A percentile compares a stretch with the other conserved stretches of the same genome.
Evolutionary conservation across 2,888 invertebrate genomes (phyloP).

Genomic region (Aporophyla nigra): DNA sequence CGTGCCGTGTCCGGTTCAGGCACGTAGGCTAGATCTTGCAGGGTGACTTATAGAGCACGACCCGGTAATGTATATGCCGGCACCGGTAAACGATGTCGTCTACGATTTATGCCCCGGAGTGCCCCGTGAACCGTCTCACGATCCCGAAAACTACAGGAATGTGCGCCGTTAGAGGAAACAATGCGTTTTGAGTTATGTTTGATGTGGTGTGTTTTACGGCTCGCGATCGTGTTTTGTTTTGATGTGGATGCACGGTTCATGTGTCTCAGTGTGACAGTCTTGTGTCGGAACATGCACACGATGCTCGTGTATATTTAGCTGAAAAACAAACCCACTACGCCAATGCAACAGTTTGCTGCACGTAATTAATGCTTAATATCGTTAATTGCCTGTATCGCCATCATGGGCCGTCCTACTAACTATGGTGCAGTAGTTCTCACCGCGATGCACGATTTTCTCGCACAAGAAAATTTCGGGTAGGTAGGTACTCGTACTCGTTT

Average conservation of each 20-base stretch:
- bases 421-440: neutral
- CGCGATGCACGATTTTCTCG: neutral
- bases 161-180: constrained; percentile 49
- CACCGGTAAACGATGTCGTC: constrained; percentile 71
- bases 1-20: constrained; percentile 50
- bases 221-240: constrained; percentile 48
- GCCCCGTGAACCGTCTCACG: constrained; percentile 72
- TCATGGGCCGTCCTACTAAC: neutral
- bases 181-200: constrained; percentile 39
- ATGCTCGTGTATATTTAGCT: neutral
- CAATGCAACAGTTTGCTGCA: neutral
- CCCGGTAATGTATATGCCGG: constrained; percentile 69
- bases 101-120: constrained; percentile 66
- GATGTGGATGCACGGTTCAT: neutral
- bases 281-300: neutral
- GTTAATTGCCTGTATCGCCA: neutral
- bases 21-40: constrained; percentile 64
- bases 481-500: too few species aligned
- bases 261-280: neutral
- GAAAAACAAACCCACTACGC: constrained; percentile 3
- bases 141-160: constrained; percentile 64
- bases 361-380: neutral
- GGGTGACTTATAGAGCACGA: constrained; percentile 74
- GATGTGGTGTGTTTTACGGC: constrained; percentile 13
- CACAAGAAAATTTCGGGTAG: neutral